A percentile compares a stretch with the other conserved stretches of the same genome.
Evolutionary conservation across 2,113 vertebrate genomes (phyloP).

Genomic region (Paradoxurus hermaphroditus): DNA sequence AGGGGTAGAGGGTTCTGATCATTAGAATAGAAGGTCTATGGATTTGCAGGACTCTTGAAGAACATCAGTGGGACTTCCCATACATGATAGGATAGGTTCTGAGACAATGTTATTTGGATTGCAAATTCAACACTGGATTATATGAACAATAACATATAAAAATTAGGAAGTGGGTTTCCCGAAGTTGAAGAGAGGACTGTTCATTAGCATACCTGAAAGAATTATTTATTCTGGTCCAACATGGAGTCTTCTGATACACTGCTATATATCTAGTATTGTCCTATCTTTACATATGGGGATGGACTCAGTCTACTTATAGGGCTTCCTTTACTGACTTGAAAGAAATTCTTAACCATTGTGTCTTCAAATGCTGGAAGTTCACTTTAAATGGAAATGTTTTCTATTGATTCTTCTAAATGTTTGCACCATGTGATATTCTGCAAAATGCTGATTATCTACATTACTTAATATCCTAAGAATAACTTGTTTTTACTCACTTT

Average conservation of each 20-base stretch:
- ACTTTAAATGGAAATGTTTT: not conserved
- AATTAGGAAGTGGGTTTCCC: not conserved
- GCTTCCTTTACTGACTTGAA: not conserved
- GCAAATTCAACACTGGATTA: not conserved
- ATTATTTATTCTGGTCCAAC: not conserved
- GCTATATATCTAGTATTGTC: not conserved
- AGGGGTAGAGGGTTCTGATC: not conserved
- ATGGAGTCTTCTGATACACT: not conserved
- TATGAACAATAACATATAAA: not conserved
- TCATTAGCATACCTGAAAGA: not conserved
- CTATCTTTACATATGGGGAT: not conserved
- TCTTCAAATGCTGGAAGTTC: constrained; percentile 21
- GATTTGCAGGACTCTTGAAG: not conserved
- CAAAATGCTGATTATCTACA: not conserved
- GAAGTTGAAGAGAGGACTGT: not conserved
- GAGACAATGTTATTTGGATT: not conserved
- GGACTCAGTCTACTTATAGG: not conserved
- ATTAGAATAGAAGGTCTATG: not conserved
- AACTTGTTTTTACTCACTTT: not conserved
- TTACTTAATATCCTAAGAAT: not conserved
- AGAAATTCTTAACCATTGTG: not conserved
- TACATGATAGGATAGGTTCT: not conserved
- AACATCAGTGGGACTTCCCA: not conserved
- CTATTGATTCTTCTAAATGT: not conserved
- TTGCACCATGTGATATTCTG: not conserved